phyloP scores from a whole-genome alignment of 2,113 vertebrate species.

The Rhynchopsitta pachyrhyncha region DNA sequence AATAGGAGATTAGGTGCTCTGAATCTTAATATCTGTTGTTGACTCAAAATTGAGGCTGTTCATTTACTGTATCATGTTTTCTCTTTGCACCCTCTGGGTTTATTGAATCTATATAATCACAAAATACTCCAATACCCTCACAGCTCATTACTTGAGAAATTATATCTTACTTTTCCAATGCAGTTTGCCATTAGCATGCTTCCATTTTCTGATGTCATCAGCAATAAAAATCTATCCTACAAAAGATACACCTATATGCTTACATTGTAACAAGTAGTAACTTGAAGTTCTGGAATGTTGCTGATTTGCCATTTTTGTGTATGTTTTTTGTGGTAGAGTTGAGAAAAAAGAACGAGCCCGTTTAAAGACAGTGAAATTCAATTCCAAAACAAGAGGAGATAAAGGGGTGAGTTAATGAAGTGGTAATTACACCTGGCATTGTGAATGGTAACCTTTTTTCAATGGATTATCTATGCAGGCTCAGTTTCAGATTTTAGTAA shows the following conservation, averaged over 20 bases:
- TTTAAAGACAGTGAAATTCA: conserved; percentile 98
- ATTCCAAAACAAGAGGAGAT: conserved; percentile 91
- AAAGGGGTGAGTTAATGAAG: conserved; percentile 89
- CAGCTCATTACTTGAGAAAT: neutral
- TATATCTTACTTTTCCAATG: neutral
- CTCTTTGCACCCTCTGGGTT: neutral
- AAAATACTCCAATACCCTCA: neutral
- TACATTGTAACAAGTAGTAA: neutral
- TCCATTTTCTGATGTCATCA: neutral
- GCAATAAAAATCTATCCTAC: neutral
- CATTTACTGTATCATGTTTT: neutral
- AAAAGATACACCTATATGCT: neutral
- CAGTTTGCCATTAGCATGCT: neutral
- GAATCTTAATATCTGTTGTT: neutral
- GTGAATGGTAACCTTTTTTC: neutral
- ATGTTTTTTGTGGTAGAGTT: conserved; percentile 77
- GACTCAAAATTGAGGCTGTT: neutral
- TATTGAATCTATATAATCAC: neutral
- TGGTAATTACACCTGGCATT: conserved; percentile 4
- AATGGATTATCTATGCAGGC: neutral
- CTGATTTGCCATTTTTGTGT: neutral
- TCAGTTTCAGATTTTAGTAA: neutral
- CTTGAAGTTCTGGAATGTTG: neutral
- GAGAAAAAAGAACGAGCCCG: conserved; percentile 97
- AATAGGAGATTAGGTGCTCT: neutral